These are phyloP conservation scores for Genyomyrus donnyi DNA, from an alignment of 2,113 vertebrate species.

Conservation along the genomic window DNA sequence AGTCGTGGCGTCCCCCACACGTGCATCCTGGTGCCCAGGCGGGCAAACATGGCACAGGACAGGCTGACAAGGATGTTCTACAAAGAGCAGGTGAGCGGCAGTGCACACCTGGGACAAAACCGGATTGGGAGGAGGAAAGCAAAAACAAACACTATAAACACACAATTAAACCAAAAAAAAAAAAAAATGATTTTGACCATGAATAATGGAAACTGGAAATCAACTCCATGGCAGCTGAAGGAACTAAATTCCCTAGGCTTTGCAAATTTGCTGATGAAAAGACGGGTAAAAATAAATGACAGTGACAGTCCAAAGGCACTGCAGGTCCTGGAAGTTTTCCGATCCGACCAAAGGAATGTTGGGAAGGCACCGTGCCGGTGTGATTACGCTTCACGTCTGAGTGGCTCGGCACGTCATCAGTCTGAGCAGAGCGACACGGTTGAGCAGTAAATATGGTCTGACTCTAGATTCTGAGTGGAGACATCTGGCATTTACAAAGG, in stretches of 20 bases:
- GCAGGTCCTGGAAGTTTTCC: not conserved
- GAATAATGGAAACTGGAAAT: not conserved
- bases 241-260: not conserved
- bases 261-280: not conserved
- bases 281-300: not conserved
- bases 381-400: not conserved
- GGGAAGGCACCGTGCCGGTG: not conserved
- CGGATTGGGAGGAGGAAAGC: not conserved
- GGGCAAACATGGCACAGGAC: not conserved
- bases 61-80: not conserved
- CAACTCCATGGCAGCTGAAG: not conserved
- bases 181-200: not conserved
- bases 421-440: not conserved
- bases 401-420: not conserved
- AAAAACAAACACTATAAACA: not conserved
- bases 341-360: not conserved
- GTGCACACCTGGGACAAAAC: not conserved
- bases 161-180: not conserved
- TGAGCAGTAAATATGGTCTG: conserved; percentile 21
- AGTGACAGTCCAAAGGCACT: not conserved
- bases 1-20: conserved; percentile 57
- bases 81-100: not conserved
- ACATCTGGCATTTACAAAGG: conserved; percentile 38
- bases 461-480: conserved; percentile 34
- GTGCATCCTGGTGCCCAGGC: conserved; percentile 53